Evolutionary conservation across 2,888 invertebrate species (phyloP).

Genomic region (Pycnomerus fuliginosus): DNA sequence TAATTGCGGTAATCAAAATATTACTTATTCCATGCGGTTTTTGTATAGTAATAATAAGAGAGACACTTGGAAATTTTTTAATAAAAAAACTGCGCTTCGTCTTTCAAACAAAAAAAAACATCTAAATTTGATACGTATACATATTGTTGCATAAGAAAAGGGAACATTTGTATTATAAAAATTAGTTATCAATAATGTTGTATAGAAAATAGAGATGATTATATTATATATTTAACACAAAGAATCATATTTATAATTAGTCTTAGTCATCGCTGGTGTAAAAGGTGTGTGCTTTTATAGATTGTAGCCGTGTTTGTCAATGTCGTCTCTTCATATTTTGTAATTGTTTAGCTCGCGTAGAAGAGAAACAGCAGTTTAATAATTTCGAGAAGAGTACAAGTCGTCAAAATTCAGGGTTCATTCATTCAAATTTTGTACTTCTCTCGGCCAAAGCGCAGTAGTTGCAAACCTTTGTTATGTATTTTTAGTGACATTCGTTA

Average conservation of each 20-base stretch:
- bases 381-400: slow-evolving; percentile 19
- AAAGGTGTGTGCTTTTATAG: slow-evolving; percentile 54
- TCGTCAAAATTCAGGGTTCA: slow-evolving; percentile 13
- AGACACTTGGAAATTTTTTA: slow-evolving; percentile 12
- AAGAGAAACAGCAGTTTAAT: slow-evolving; percentile 18
- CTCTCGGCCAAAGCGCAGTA: slow-evolving; percentile 18
- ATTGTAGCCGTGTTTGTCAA: slow-evolving; percentile 44
- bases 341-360: slow-evolving; percentile 27
- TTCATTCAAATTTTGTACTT: slow-evolving; percentile 13
- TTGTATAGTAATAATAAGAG: slow-evolving; percentile 12
- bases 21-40: no score
- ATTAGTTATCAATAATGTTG: slow-evolving; percentile 50
- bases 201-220: slow-evolving; percentile 51
- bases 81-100: slow-evolving; percentile 14
- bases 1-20: slow-evolving; percentile 7
- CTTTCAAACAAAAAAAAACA: slow-evolving; percentile 23
- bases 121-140: slow-evolving; percentile 50
- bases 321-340: slow-evolving; percentile 38
- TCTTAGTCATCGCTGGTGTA: slow-evolving; percentile 50
- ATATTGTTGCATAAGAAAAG: slow-evolving; percentile 50
- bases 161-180: slow-evolving; percentile 52
- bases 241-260: slow-evolving; percentile 51
- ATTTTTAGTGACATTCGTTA: slow-evolving; percentile 23
- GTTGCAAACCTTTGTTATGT: slow-evolving; percentile 26
- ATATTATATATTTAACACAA: slow-evolving; percentile 49